Percentiles rank a stretch among this genome's conserved stretches.
These are phyloP conservation scores for Telmatochromis bifrenatus DNA, from an alignment of 2,113 vertebrate genomes.

Conservation along the genomic window DNA sequence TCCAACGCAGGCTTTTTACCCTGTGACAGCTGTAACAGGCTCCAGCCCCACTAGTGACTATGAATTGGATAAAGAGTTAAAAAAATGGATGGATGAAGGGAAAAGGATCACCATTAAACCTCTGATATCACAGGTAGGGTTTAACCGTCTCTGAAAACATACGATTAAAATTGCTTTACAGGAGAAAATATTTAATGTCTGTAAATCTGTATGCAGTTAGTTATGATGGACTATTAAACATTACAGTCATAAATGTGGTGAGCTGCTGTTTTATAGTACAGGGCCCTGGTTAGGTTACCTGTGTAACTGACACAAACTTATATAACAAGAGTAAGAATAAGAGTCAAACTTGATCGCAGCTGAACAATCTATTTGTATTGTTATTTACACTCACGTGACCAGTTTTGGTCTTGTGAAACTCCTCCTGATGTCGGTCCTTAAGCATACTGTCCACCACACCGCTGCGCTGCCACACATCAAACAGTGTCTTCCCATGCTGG, in stretches of 20 bases:
- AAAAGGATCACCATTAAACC: neutral
- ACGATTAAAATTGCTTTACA: neutral
- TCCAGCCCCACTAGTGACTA: neutral
- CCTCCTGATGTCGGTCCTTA: conserved; percentile 80
- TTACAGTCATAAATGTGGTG: neutral
- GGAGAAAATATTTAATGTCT: neutral
- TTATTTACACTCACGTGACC: conserved; percentile 70
- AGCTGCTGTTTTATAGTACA: neutral
- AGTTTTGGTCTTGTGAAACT: conserved; percentile 77
- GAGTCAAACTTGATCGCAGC: neutral
- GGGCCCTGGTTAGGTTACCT: neutral
- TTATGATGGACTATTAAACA: neutral
- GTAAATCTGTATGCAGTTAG: neutral
- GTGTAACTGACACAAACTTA: neutral
- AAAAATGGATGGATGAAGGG: neutral
- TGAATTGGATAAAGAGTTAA: neutral
- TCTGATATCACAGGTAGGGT: neutral
- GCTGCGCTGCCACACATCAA: conserved; percentile 84
- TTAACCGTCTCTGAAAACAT: neutral
- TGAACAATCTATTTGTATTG: neutral
- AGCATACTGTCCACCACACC: conserved; percentile 87
- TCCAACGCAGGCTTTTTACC: neutral
- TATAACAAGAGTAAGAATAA: neutral
- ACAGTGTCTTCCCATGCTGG: conserved; percentile 85
- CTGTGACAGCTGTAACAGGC: neutral